These are phyloP conservation scores for Geotrupes spiniger DNA, from an alignment of 2,888 invertebrate genomes.

Conservation along the genomic window DNA sequence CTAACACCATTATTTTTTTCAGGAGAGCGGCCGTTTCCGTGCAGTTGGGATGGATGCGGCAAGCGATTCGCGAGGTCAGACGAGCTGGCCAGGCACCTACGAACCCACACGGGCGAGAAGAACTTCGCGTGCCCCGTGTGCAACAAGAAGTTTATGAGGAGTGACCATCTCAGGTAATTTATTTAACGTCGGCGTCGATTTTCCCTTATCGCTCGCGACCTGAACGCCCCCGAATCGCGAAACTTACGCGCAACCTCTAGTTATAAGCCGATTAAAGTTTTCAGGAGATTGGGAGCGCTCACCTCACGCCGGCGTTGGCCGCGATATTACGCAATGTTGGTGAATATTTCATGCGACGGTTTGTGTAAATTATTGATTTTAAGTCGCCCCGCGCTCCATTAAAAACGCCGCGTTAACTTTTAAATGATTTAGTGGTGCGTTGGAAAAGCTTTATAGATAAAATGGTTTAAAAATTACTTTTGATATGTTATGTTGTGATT, in stretches of 20 bases:
- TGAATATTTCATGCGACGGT: too few species aligned
- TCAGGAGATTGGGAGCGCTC: neutral
- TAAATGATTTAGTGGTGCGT: too few species aligned
- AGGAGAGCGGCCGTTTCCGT: slow-evolving; percentile 64
- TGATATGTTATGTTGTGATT: too few species aligned
- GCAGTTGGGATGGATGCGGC: slow-evolving; percentile 61
- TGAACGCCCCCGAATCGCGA: too few species aligned
- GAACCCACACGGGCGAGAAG: slow-evolving; percentile 66
- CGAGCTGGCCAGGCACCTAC: slow-evolving; percentile 60
- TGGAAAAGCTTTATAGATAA: too few species aligned
- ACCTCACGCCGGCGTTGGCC: too few species aligned
- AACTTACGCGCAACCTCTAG: neutral
- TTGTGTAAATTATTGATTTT: too few species aligned
- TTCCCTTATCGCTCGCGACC: too few species aligned
- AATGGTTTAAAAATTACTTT: too few species aligned
- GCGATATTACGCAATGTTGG: too few species aligned
- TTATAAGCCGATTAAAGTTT: slow-evolving; percentile 5
- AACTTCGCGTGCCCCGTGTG: slow-evolving; percentile 63
- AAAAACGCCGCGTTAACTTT: too few species aligned
- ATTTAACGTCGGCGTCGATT: neutral
- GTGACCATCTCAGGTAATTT: slow-evolving; percentile 59
- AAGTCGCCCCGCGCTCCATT: too few species aligned
- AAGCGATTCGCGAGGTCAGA: slow-evolving; percentile 65
- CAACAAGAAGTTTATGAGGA: slow-evolving; percentile 63
- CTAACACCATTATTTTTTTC: slow-evolving; percentile 28